Base-by-base conservation (phyloP, 2,797 vertebrate species). In the Enoplosus armatus region DNA sequence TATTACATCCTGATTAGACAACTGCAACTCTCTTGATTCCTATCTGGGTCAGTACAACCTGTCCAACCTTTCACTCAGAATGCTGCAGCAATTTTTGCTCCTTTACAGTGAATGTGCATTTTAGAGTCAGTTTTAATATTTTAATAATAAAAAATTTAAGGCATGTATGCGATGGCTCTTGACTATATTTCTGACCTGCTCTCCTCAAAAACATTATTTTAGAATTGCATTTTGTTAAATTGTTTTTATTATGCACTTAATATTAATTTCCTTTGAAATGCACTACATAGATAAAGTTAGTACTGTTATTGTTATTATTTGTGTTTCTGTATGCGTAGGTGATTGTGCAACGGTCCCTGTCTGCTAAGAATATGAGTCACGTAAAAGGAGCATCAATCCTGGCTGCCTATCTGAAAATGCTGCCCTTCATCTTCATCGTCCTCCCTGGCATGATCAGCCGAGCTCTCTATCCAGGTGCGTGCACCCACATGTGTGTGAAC, bases 401-500 rank as follows among this genome's bases (percentile, higher is more conserved):
- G 35, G 97, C 97, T 27, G 95, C 96, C 83, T 99, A 96, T 93
- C 95, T 99, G 89, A 98, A 98, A 94, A 93, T 98, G 94, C 94
- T 99, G 78, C 96, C 97, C 48, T 96, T 99, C 93, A 93, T 96
- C 70, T 87, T 99, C 83, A 98, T 98, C 80, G 85, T 98, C 85
- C 95, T 98, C 85, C 97, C 98, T 0, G 98, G 97, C 82, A 97
- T 99, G 98, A 97, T 98, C 91, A 99, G 97, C 94, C 95, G 97
- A 26, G 95, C 93, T 0, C 96, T 99, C 51, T 98, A 97, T 85
- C 97, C 98, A 96, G 98, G 98, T 97, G 94, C 9, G 68, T 80
- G 53, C 76, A 65, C 51, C 35, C 70, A 65, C 77, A 74, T 5
- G 54, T 66, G 79, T 67, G 35, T 33, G 48, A 56, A 58, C 47